These are phyloP conservation scores for Heliconius hortense DNA, from an alignment of 2,888 invertebrate genomes.

Conservation along the genomic window DNA sequence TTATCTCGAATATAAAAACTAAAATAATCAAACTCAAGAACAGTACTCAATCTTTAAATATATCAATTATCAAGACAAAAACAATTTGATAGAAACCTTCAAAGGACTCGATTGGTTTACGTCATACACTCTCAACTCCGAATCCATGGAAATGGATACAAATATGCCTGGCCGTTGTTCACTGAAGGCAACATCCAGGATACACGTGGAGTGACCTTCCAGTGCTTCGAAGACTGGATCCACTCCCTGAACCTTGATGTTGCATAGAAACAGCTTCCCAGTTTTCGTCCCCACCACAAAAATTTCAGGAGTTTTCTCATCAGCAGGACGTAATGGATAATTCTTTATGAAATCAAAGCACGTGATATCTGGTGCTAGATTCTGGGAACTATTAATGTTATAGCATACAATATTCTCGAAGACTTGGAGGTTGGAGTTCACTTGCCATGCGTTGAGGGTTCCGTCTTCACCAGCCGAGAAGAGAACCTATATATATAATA, in stretches of 20 bases:
- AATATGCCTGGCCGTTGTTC: constrained; percentile 61
- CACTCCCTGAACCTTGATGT: constrained; percentile 50
- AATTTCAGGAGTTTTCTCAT: constrained; percentile 57
- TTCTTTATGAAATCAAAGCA: constrained; percentile 70
- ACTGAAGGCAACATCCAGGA: constrained; percentile 64
- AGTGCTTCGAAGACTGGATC: constrained; percentile 64
- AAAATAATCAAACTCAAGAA: background rate
- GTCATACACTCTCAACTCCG: constrained; percentile 67
- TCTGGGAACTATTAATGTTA: constrained; percentile 56
- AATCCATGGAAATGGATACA: constrained; percentile 66
- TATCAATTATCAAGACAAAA: background rate
- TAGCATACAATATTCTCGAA: constrained; percentile 64
- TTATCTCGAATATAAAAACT: background rate
- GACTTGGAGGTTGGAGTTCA: constrained; percentile 57
- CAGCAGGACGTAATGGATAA: constrained; percentile 56
- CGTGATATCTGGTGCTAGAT: constrained; percentile 58
- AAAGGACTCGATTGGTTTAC: constrained; percentile 60
- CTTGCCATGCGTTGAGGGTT: constrained; percentile 66
- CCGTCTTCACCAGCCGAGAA: constrained; percentile 50
- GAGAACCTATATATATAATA: constrained; percentile 46
- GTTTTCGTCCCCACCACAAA: constrained; percentile 67
- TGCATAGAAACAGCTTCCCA: constrained; percentile 62
- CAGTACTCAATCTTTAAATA: background rate
- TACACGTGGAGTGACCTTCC: constrained; percentile 60
- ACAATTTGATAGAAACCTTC: constrained; percentile 49